A percentile compares a stretch with the other conserved stretches of the same genome.
These are phyloP conservation scores for Montipora foliosa DNA, from an alignment of 64 coral and sea anemone genomes.

Conservation along the genomic window DNA sequence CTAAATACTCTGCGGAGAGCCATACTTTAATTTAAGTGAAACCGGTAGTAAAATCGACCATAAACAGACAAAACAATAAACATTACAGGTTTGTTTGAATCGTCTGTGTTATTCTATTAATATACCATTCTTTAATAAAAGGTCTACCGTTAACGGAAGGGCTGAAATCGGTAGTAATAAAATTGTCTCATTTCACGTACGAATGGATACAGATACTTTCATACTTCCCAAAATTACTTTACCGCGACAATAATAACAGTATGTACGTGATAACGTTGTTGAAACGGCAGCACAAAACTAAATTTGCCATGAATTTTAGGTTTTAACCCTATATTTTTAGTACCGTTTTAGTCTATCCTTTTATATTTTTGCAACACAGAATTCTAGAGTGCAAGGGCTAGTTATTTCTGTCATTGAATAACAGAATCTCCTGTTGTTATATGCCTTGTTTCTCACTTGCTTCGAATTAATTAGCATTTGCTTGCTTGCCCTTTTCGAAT, in stretches of 20 bases:
- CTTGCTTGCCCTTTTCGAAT: too few relatives aligned
- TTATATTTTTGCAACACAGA: background rate
- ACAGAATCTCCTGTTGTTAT: too few relatives aligned
- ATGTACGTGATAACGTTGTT: background rate
- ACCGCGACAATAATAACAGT: background rate
- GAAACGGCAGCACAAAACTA: background rate
- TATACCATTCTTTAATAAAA: background rate
- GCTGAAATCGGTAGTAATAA: background rate
- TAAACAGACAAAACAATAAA: too few relatives aligned
- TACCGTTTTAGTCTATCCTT: background rate
- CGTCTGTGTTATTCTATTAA: conserved; percentile 11
- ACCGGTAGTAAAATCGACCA: too few relatives aligned
- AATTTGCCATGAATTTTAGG: background rate
- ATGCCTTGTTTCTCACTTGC: too few relatives aligned
- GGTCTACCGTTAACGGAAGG: background rate
- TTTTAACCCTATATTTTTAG: background rate
- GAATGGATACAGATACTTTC: background rate
- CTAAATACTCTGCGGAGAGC: too few relatives aligned
- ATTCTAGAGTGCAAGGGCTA: too few relatives aligned
- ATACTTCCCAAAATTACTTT: background rate
- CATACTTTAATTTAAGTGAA: too few relatives aligned
- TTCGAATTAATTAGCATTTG: too few relatives aligned
- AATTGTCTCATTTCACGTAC: background rate
- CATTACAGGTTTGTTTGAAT: too few relatives aligned
- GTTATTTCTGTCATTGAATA: too few relatives aligned